Base-by-base conservation (phyloP, 2,888 invertebrate genomes). In the Archips xylosteana region DNA sequence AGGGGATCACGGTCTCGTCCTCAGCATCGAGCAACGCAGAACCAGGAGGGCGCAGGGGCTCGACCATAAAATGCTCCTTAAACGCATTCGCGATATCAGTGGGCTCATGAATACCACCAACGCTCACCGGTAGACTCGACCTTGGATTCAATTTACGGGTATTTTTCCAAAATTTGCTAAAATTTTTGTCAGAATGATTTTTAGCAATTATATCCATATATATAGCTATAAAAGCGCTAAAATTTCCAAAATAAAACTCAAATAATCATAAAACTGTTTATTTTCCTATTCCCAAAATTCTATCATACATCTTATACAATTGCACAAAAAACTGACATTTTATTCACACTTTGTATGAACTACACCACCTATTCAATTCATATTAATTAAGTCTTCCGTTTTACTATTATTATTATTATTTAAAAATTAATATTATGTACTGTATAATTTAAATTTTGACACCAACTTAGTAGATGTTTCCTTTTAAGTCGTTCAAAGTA, bases 251-350 rank as follows among this genome's bases (percentile, higher is more conserved):
- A 71, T 66, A 76, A 73, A 77, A 79, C 79, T 75, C 81, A 76
- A 77, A n/a, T 45, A 23, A 83, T 76, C 78, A 83, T 85, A 84
- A 83, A 86, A 85, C 78, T 82, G 75, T 85, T 89, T 88, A 85
- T 82, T 85, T 75, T 74, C 78, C 85, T 86, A 86, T 85, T 74
- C 75, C 79, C 76, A 83, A 79, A 76, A 78, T 86, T 81, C 82
- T 83, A 83, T 83, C 81, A 84, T 85, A 87, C 83, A 86, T 76
- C 83, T 82, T 82, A 82, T 85, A 87, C 83, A 85, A 82, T 83
- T 83, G 80, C 82, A 84, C 81, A 82, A 84, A 82, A 80, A 77
- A 75, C 77, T 77, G 75, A 76, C 75, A 78, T 69, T 74, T 75
- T 74, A 82, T 81, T 81, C 85, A 84, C 83, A 83, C 84, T 81